Percentiles rank a stretch among this genome's conserved stretches.
Conservation (phyloP, 2,113 vertebrate genomes). For the Greenwoodochromis staneri region DNA sequence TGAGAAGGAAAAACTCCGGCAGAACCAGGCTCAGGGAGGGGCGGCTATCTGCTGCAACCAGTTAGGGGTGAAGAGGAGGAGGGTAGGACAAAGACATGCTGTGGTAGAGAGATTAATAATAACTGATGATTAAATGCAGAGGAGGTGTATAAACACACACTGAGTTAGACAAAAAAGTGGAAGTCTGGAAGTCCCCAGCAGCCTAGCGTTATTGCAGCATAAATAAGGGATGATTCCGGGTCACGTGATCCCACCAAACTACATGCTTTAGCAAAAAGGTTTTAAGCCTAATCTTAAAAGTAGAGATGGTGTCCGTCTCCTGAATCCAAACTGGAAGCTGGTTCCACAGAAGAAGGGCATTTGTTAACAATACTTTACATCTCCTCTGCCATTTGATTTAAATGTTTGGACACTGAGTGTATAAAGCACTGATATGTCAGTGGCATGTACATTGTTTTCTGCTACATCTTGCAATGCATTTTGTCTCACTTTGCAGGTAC, state of each 20-base stretch:
- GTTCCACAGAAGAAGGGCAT: fast-evolving
- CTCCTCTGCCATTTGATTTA: neutral
- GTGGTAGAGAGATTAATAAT: neutral
- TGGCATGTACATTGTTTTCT: fast-evolving
- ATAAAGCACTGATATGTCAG: neutral
- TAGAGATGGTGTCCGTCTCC: fast-evolving
- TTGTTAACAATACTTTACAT: neutral
- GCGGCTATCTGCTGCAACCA: fast-evolving
- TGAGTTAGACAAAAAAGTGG: neutral
- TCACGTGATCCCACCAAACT: neutral
- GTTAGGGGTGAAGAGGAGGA: neutral
- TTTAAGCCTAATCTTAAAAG: neutral
- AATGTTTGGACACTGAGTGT: neutral
- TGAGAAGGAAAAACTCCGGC: neutral
- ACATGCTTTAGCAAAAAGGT: neutral
- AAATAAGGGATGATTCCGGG: neutral
- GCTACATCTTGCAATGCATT: neutral
- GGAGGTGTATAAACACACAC: neutral
- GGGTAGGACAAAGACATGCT: neutral
- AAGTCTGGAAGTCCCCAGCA: neutral
- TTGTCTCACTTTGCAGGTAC: neutral
- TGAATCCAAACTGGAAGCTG: neutral
- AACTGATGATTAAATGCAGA: neutral
- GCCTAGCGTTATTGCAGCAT: neutral
- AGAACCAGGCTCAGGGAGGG: neutral